Evolutionary conservation across 1,140 invertebrate genomes (phyloP), one percentile per base, ranked within the genome.

Genomic region (Aradophagus sp.): DNA sequence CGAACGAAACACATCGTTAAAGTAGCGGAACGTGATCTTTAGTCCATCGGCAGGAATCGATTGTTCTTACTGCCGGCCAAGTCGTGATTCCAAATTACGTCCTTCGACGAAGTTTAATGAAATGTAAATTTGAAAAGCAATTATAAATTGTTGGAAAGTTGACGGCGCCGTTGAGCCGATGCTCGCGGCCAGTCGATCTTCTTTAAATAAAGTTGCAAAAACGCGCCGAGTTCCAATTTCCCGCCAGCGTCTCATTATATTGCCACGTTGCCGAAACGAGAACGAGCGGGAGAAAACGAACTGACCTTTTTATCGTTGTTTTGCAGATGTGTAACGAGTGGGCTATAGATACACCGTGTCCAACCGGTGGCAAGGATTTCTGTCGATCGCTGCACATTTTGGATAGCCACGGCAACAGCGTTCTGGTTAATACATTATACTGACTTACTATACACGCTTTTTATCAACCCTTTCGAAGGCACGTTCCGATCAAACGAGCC

Each of bases 321-420:
- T 70, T 45, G 38, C 75, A 86, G 73, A 87, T 90, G 80, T 90
- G 89, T 82, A 90, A 90, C 82, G 86, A 88, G 79, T 90, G 86
- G 81, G 89, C 89, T 29, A 90, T 90, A 70, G 89, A 90, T 73
- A 86, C 87, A 23, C 89, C 89, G 12, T 90, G 89, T 81, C 88
- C 89, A 68, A 81, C 84, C 73, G 88, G 87, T 82, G 88, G 87
- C 48, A 84, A 88, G 77, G 89, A 89, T 66, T 90, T 90, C 77
- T 90, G 89, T 72, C 89, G 89, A 78, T 90, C 89, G 10, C 80
- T 90, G 61, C 89, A 90, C 79, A 88, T 90, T 77, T 86, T 90
- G 84, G 89, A 90, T 77, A 89, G 89, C 44, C 87, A 83, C 36
- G 89, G 89, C 15, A 87, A 87, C 44, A 90, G 88, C 73, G 89